These are phyloP conservation scores for Hydrophis major DNA, from an alignment of 2,797 vertebrate genomes.

Conservation along the genomic window DNA sequence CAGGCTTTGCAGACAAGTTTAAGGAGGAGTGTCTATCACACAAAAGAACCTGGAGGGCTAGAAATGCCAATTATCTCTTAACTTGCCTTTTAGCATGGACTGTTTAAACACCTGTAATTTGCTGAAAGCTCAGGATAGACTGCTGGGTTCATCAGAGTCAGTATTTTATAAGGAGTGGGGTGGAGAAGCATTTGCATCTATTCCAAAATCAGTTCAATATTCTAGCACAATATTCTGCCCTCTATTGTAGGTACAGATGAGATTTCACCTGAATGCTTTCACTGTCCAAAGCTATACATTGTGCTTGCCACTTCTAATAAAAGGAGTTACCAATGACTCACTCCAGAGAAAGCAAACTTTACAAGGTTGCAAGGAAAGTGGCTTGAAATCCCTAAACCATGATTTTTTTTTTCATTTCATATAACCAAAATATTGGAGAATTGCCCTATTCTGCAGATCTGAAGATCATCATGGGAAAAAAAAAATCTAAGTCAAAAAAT, in stretches of 20 bases:
- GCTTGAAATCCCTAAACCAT: neutral
- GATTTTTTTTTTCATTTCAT: neutral
- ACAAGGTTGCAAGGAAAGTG: neutral
- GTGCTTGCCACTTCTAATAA: neutral
- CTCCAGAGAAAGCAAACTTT: neutral
- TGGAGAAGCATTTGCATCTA: conserved; percentile 4
- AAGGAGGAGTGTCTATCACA: conserved; percentile 13
- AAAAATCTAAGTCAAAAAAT: neutral
- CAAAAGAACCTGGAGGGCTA: conserved; percentile 46
- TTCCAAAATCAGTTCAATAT: neutral
- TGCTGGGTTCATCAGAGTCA: conserved; percentile 27
- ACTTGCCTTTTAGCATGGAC: conserved; percentile 39
- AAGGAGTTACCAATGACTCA: neutral
- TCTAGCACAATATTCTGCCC: neutral
- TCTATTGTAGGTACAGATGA: neutral
- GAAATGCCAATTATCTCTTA: conserved; percentile 58
- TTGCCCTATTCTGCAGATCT: neutral
- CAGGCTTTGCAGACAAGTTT: conserved; percentile 41
- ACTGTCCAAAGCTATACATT: neutral
- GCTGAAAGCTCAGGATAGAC: conserved; percentile 45
- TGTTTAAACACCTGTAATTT: conserved; percentile 54
- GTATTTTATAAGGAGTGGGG: neutral
- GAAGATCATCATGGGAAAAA: neutral
- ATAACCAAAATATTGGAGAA: neutral
- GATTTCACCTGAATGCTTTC: neutral